phyloP scores from a whole-genome alignment of 92 coral and sea anemone genomes.

The Siderastrea siderea region DNA sequence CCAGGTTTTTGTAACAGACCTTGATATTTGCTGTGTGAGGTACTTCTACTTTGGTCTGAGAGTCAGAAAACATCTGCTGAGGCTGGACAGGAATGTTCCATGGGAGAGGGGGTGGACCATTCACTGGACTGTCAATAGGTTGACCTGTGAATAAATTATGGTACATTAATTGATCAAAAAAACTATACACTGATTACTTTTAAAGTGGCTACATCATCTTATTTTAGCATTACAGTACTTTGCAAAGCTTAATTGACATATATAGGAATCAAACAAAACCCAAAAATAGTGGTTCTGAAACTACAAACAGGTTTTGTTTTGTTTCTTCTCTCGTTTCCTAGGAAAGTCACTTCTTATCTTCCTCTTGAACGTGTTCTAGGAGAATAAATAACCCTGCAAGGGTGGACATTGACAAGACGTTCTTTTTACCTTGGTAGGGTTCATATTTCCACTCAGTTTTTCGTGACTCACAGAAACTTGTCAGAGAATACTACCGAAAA shows the following conservation, averaged over 20 bases:
- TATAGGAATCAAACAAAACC: no score
- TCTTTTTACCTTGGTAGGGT: constrained; percentile 54
- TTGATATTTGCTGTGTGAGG: constrained; percentile 97
- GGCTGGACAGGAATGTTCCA: constrained; percentile 85
- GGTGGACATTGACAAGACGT: no score
- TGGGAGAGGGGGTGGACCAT: constrained; percentile 85
- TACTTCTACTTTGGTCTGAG: constrained; percentile 82
- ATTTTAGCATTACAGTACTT: no score
- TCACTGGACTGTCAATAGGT: constrained; percentile 85
- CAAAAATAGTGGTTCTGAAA: no score
- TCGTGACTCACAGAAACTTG: constrained; percentile 87
- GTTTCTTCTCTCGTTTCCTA: no score
- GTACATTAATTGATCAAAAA: background rate
- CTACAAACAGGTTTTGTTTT: no score
- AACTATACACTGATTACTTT: no score
- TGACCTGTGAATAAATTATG: constrained; percentile 65
- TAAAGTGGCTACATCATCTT: no score
- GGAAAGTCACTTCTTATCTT: no score
- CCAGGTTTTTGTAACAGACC: constrained; percentile 36
- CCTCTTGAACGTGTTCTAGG: no score
- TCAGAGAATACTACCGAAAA: constrained; percentile 69
- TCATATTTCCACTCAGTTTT: constrained; percentile 81
- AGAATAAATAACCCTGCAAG: no score
- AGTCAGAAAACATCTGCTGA: constrained; percentile 72
- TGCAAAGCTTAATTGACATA: no score